Percentiles rank a stretch among this genome's conserved stretches.
Conservation (phyloP, 2,113 vertebrate genomes). For the Atlantisia rogersi region DNA sequence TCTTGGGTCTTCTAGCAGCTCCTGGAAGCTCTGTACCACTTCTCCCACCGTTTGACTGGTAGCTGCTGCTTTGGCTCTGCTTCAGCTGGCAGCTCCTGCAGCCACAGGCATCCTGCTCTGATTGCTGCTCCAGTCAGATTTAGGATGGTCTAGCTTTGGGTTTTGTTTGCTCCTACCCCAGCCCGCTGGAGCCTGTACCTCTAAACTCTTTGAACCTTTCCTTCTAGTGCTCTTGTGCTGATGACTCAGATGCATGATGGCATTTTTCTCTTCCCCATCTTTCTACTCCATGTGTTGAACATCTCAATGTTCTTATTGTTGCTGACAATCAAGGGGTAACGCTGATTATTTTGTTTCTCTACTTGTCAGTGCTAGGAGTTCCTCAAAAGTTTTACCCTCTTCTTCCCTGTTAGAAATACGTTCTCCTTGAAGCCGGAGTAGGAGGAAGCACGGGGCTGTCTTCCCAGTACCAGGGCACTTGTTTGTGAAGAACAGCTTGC, state of each 20-base stretch:
- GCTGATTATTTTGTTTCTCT: not conserved
- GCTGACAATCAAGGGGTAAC: not conserved
- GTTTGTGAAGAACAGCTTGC: not conserved
- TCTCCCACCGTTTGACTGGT: accelerated
- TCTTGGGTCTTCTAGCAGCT: not conserved
- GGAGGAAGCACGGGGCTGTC: accelerated
- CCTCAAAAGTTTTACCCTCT: not conserved
- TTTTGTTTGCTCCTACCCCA: not conserved
- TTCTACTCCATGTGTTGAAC: accelerated
- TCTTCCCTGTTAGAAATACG: accelerated
- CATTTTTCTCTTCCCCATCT: not conserved
- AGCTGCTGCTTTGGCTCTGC: slow-evolving; percentile 3
- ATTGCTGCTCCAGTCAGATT: accelerated
- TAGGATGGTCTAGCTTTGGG: accelerated
- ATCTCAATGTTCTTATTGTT: not conserved
- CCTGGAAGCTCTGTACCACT: not conserved
- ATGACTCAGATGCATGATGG: not conserved
- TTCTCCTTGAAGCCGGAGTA: not conserved
- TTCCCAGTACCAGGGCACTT: not conserved
- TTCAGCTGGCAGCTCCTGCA: not conserved
- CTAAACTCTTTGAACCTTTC: accelerated
- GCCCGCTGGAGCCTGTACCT: not conserved
- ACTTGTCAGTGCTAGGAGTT: not conserved
- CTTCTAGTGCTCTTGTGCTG: accelerated
- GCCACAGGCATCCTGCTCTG: not conserved